Base-by-base conservation (phyloP, 2,888 invertebrate genomes). In the Drosophila yooni region DNA sequence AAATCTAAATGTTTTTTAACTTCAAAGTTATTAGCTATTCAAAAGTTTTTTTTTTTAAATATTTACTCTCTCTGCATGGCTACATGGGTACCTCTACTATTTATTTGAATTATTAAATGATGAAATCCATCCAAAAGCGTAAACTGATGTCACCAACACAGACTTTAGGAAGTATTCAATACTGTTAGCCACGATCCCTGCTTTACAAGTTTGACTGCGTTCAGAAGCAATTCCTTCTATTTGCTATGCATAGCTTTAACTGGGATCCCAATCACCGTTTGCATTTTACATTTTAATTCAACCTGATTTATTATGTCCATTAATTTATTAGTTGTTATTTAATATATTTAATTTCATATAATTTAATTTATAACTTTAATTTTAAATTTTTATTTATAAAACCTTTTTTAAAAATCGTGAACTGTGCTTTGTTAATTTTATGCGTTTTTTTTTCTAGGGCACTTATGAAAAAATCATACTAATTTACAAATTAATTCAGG, bases 401-500 rank as follows among this genome's bases (percentile, higher is more conserved):
- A 1, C 10, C 40, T 4, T 40, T 43, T 5, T 10, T 43, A 11
- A 11, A 21, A 43, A 5, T 11, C 21, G 43, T 21, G 21, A 43
- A 6, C 2, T 43, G 11, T 43, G 21, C 1, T 1, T 46, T 25
- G 15, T 36, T 61, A 29, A 34, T 38, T 60, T 6, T 31, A 3
- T 18, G 18, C 3, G n/a, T 53, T 38, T 52, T 51, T 62, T 96
- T 36, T 93, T 96, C 40, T 93, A 94, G 90, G 94, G 94, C 1
- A 94, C 95, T 0, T 94, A 95, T 8, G 93, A 94, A 60, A 96
- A 95, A 90, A 92, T 96, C 3, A 91, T 93, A 0, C 94, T 91
- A 36, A 94, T 96, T 0, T 94, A 96, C 77, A 93, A 94, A 33
- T 94, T 95, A 70, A 92, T 96, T 4, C 94, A 95, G 74, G 92